Percentiles rank a stretch among this genome's conserved stretches.
phyloP scores from a whole-genome alignment of 2,113 vertebrate species.

The Apodemus sylvaticus region DNA sequence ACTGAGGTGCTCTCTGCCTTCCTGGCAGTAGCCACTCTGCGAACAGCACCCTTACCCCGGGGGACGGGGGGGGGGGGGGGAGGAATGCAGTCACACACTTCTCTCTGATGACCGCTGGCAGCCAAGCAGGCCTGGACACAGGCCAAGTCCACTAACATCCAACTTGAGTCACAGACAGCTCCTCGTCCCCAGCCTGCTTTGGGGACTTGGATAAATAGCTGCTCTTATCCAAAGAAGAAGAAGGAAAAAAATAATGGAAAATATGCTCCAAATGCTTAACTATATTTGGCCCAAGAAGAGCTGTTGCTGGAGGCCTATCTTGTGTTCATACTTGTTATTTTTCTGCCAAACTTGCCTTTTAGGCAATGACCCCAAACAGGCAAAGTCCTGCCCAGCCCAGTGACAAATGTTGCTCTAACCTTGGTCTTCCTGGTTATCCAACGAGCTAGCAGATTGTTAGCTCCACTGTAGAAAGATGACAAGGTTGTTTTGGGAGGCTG shows the following conservation, averaged over 20 bases:
- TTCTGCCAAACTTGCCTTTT: slow-evolving; percentile 15
- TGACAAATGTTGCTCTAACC: not conserved
- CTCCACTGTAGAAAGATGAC: not conserved
- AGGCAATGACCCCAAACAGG: not conserved
- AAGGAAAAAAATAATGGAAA: slow-evolving; percentile 67
- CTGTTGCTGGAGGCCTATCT: slow-evolving; percentile 35
- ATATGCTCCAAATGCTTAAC: slow-evolving; percentile 66
- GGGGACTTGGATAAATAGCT: slow-evolving; percentile 84
- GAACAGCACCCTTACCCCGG: not conserved
- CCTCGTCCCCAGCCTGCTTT: slow-evolving; percentile 74
- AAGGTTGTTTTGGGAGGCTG: not conserved
- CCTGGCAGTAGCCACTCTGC: not conserved
- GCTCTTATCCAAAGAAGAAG: slow-evolving; percentile 80
- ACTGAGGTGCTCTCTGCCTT: not conserved
- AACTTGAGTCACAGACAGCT: slow-evolving; percentile 80
- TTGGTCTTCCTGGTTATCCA: not conserved
- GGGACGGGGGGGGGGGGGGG: too few species aligned
- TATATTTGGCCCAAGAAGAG: slow-evolving; percentile 76
- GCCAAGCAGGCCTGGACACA: slow-evolving; percentile 74
- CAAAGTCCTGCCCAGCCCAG: not conserved
- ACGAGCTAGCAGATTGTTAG: not conserved
- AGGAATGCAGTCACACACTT: slow-evolving; percentile 21
- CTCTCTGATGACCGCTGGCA: slow-evolving; percentile 67
- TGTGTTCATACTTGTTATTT: slow-evolving; percentile 39
- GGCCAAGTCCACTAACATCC: slow-evolving; percentile 77